Evolutionary conservation across 1,140 invertebrate genomes (phyloP).

Genomic region (Saccostrea echinata): DNA sequence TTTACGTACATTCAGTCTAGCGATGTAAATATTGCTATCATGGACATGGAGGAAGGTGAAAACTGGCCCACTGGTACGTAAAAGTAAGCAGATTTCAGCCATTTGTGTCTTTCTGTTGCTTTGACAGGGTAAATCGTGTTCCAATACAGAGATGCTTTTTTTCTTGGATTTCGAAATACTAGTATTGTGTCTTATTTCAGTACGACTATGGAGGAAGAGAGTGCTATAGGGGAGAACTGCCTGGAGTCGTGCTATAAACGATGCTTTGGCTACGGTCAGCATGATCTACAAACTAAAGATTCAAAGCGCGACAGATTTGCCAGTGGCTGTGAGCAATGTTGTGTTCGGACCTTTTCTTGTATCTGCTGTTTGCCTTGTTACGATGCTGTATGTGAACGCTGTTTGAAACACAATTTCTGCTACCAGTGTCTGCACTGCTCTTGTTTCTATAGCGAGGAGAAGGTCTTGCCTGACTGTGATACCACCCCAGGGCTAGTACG

Average conservation of each 20-base stretch:
- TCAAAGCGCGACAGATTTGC: background rate
- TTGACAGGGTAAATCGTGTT: background rate
- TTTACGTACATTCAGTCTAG: background rate
- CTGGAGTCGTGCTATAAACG: background rate
- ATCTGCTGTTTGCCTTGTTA: slow-evolving; percentile 8
- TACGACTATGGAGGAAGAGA: background rate
- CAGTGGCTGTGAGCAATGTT: background rate
- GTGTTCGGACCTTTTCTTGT: background rate
- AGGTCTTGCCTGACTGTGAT: background rate
- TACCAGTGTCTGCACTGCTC: background rate
- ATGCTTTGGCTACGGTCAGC: slow-evolving; percentile 7
- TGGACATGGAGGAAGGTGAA: background rate
- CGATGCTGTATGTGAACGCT: background rate
- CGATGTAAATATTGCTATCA: background rate
- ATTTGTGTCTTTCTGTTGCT: background rate
- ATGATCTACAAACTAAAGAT: background rate
- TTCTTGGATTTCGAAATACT: background rate
- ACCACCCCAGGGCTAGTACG: background rate
- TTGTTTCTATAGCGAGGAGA: slow-evolving; percentile 15
- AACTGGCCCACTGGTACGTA: slow-evolving; percentile 1
- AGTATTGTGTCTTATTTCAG: background rate
- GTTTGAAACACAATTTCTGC: slow-evolving; percentile 1
- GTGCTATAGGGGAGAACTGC: background rate
- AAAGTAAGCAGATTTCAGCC: background rate
- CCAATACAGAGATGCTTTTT: background rate